A percentile compares a stretch with the other conserved stretches of the same genome.
phyloP scores from a whole-genome alignment of 2,888 invertebrate genomes.

The Metalampra italica region DNA sequence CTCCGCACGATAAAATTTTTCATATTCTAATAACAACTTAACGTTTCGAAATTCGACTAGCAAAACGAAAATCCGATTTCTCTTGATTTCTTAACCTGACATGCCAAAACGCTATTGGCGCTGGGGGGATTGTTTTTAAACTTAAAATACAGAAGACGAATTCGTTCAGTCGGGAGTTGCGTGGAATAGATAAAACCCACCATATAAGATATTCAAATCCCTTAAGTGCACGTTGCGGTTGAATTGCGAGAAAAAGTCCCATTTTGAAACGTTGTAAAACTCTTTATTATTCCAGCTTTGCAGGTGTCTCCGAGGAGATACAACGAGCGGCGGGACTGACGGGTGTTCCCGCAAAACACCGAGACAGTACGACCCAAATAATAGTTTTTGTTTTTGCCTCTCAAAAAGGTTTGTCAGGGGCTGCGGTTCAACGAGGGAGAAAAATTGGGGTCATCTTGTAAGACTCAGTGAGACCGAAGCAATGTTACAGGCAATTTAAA shows the following conservation, averaged over 20 bases:
- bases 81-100: constrained; percentile 9
- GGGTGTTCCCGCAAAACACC: constrained; percentile 33
- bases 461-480: background rate
- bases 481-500: background rate
- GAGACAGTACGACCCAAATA: constrained; percentile 36
- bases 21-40: background rate
- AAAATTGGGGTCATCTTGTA: constrained; percentile 8
- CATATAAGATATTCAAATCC: constrained; percentile 77
- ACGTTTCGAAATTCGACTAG: background rate
- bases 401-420: constrained; percentile 11
- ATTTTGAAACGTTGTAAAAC: constrained; percentile 74
- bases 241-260: constrained; percentile 75
- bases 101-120: constrained; percentile 17
- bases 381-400: constrained; percentile 35
- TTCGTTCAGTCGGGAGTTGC: constrained; percentile 52
- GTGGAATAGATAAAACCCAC: constrained; percentile 67
- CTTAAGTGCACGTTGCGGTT: constrained; percentile 77
- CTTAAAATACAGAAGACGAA: constrained; percentile 54
- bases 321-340: constrained; percentile 51
- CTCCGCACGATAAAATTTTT: constrained; percentile 2
- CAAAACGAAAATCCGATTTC: background rate
- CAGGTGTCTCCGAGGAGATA: constrained; percentile 69
- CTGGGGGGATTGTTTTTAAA: constrained; percentile 53
- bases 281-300: constrained; percentile 74
- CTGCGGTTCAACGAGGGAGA: constrained; percentile 19